A percentile compares a stretch with the other conserved stretches of the same genome.
These are phyloP conservation scores for Ophthalmolycus amberensis DNA, from an alignment of 2,113 vertebrate species.

Conservation along the genomic window DNA sequence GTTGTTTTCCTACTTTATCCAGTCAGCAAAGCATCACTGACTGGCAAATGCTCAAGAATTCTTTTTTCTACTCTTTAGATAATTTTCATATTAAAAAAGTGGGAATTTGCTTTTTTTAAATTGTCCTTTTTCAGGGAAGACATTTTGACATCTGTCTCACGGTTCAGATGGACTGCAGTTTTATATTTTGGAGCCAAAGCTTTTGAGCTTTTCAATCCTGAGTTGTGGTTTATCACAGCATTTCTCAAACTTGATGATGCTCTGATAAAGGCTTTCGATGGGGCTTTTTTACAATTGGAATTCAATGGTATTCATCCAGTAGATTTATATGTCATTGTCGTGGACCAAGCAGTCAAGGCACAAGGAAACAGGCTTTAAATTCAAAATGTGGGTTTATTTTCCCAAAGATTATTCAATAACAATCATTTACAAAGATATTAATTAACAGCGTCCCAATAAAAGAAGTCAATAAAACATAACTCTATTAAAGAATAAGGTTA, in stretches of 20 bases:
- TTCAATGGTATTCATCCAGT: background rate
- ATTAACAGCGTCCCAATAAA: no score
- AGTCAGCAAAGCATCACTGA: constrained; percentile 9
- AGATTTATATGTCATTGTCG: no score
- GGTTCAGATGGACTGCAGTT: background rate
- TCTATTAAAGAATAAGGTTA: no score
- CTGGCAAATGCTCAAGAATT: background rate
- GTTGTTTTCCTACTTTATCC: background rate
- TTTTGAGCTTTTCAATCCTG: background rate
- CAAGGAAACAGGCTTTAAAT: no score
- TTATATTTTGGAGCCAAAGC: background rate
- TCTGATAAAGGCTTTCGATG: background rate
- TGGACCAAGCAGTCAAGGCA: no score
- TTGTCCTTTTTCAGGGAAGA: background rate
- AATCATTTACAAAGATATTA: no score
- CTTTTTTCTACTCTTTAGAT: background rate
- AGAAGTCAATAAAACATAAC: no score
- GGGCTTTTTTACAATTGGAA: background rate
- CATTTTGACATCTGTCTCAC: background rate
- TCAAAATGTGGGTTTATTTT: no score
- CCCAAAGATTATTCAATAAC: no score
- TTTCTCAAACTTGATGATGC: background rate
- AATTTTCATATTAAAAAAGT: background rate
- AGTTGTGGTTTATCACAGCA: background rate
- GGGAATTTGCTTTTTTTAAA: background rate